A percentile compares a stretch with the other conserved stretches of the same genome.
Conservation (phyloP, 2,113 vertebrate species). For the Tursiops truncatus region DNA sequence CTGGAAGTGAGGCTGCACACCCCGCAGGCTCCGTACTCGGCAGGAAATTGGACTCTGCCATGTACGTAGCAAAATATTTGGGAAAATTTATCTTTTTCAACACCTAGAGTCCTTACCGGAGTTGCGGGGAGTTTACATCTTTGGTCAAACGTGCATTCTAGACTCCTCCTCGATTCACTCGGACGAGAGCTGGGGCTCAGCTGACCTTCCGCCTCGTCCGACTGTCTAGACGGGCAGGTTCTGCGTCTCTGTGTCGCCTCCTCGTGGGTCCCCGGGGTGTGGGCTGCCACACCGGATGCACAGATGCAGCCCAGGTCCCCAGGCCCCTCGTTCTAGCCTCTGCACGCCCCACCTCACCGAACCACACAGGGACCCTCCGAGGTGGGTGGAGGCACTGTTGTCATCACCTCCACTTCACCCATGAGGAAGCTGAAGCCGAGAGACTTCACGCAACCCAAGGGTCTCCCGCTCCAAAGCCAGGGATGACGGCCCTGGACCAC, state of each 20-base stretch:
- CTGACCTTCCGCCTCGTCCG: background rate
- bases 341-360: background rate
- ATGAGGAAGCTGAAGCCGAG: background rate
- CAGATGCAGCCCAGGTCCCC: background rate
- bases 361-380: background rate
- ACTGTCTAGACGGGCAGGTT: background rate
- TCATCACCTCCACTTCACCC: background rate
- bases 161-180: background rate
- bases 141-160: background rate
- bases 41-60: background rate
- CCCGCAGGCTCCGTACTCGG: background rate
- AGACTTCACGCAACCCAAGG: background rate
- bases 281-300: background rate
- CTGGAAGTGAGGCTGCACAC: background rate
- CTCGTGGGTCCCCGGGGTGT: rapidly evolving
- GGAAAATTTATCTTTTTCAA: background rate
- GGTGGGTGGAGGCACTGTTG: background rate
- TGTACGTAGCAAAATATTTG: background rate
- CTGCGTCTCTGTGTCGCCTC: rapidly evolving
- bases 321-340: no score
- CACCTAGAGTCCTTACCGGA: background rate
- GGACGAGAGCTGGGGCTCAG: background rate
- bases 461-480: background rate
- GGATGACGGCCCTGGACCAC: background rate
- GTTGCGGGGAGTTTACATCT: background rate